A percentile compares a stretch with the other conserved stretches of the same genome.
phyloP scores from a whole-genome alignment of 2,888 invertebrate genomes.

The Oligia strigilis region DNA sequence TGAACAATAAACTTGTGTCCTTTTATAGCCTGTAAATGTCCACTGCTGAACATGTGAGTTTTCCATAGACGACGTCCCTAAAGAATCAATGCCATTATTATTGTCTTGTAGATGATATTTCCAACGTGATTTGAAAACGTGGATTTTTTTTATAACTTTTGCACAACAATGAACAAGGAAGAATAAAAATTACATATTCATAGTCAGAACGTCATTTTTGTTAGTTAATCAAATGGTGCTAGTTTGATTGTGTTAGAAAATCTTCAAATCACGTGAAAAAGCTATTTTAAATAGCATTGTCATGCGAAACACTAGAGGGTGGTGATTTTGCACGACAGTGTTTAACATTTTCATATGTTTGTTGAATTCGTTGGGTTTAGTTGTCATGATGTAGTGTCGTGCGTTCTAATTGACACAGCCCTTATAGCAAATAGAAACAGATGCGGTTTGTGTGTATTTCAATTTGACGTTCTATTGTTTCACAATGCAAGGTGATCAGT shows the following conservation, averaged over 20 bases:
- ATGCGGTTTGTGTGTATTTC: constrained; percentile 35
- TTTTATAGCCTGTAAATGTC: constrained; percentile 44
- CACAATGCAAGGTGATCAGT: constrained; percentile 26
- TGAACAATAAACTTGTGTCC: constrained; percentile 35
- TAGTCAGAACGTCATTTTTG: background rate
- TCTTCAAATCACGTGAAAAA: constrained; percentile 20
- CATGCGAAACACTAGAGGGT: background rate
- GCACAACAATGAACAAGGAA: constrained; percentile 12
- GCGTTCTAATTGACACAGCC: constrained; percentile 20
- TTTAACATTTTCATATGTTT: constrained; percentile 18
- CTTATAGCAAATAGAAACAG: constrained; percentile 39
- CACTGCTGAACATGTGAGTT: background rate
- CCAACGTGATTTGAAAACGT: constrained; percentile 8
- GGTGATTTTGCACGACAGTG: constrained; percentile 17
- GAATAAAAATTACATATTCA: constrained; percentile 19
- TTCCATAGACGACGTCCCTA: constrained; percentile 1
- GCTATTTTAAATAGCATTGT: background rate
- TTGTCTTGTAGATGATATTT: constrained; percentile 18
- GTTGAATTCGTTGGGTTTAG: background rate
- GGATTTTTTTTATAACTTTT: constrained; percentile 3
- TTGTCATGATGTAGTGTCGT: constrained; percentile 16
- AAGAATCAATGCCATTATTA: constrained; percentile 9
- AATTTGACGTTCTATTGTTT: constrained; percentile 29
- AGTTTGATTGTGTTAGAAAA: constrained; percentile 8
- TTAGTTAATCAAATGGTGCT: constrained; percentile 4